Base-by-base conservation (phyloP, 2,113 vertebrate species). In the Charina bottae region DNA sequence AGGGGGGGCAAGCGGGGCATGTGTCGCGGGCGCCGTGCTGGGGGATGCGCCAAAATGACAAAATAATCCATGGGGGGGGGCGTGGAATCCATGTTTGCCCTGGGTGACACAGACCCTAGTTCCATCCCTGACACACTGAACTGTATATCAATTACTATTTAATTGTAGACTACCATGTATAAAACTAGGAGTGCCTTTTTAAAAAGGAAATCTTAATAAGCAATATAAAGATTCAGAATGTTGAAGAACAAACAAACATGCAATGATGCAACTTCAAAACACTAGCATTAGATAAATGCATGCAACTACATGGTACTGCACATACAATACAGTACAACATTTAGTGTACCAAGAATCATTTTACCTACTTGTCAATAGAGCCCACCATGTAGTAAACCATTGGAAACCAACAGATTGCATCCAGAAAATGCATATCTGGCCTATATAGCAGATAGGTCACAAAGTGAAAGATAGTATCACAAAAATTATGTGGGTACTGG, bases 311-410 rank as follows among this genome's bases (percentile, higher is more conserved):
- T 94, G 15, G 92, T 97, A 97, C 95, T 88, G 28, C 92, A 96
- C 96, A 94, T 96, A 97, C 97, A 93, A 93, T 95, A 95, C 93
- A 96, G 92, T 95, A 97, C 95, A 95, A 95, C 58, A 90, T 93
- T 88, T 92, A 97, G 60, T 96, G 95, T 95, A 94, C 96, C 96
- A 95, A 96, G 94, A 94, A 95, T 93, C 93, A 94, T 92, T 96
- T 97, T 97, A 98, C 98, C 98, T 98, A 99, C 99, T 99, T 99
- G 98, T 99, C 99, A 94, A 99, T 99, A 97, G 98, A 98, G 96
- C 99, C 99, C 94, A 98, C 98, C 98, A 99, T 99, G 98, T 99
- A 99, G 98, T 99, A 99, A 96, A 99, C 99, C 99, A 99, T 99
- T 93, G 99, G 99, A 96, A 99, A 99, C 98, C 99, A 99, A 98